Conservation (phyloP, 2,888 invertebrate genomes). For the Bugulina stolonifera region DNA sequence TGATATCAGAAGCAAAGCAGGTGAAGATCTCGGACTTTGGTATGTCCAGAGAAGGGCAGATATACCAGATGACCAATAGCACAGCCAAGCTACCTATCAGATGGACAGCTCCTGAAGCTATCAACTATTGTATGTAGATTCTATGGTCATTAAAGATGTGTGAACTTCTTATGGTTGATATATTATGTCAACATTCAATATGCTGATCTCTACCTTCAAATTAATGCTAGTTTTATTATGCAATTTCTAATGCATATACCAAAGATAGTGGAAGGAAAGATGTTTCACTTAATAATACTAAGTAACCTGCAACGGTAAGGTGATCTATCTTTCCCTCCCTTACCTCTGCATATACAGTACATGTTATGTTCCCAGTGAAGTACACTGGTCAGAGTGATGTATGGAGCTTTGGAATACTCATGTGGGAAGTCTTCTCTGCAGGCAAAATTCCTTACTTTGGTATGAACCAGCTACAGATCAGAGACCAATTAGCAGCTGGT, state of each 20-base stretch:
- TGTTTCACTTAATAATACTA: no score
- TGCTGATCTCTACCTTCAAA: no score
- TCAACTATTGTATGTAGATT: slow-evolving; percentile 90
- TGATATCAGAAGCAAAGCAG: slow-evolving; percentile 70
- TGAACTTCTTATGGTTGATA: no score
- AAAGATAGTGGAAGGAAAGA: no score
- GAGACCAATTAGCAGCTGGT: slow-evolving; percentile 91
- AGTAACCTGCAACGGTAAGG: no score
- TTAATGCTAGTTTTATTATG: no score
- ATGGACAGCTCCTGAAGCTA: slow-evolving; percentile 95
- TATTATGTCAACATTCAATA: no score
- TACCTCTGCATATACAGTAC: no score
- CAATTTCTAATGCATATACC: no score
- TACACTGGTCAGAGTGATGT: slow-evolving; percentile 92
- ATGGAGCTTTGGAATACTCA: slow-evolving; percentile 91
- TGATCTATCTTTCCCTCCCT: no score
- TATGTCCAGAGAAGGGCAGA: slow-evolving; percentile 93
- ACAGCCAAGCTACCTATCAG: slow-evolving; percentile 98
- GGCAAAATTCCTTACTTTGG: slow-evolving; percentile 90
- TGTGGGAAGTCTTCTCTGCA: slow-evolving; percentile 93
- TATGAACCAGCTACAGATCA: slow-evolving; percentile 83
- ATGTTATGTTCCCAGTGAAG: slow-evolving; percentile 71
- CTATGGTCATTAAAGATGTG: no score
- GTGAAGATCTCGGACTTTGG: slow-evolving; percentile 98
- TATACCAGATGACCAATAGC: slow-evolving; percentile 92